A percentile compares a stretch with the other conserved stretches of the same genome.
Conservation (phyloP, 2,888 invertebrate genomes). For the Erebia ligea region DNA sequence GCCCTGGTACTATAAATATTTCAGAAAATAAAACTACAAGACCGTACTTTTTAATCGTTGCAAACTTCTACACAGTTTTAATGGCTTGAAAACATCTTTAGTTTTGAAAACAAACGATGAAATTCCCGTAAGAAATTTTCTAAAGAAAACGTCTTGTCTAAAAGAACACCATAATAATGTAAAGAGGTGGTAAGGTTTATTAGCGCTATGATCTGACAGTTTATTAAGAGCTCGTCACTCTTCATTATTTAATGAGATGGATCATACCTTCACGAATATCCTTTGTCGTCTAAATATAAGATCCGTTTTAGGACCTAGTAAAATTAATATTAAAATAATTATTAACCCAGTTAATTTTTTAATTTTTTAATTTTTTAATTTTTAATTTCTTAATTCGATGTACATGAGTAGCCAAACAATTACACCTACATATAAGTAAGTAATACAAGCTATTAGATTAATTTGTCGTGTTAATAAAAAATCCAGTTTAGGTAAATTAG, state of each 20-base stretch:
- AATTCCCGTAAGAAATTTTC: slow-evolving; percentile 16
- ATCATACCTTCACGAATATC: slow-evolving; percentile 10
- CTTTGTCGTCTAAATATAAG: slow-evolving; percentile 16
- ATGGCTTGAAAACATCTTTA: slow-evolving; percentile 32
- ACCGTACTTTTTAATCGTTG: slow-evolving; percentile 25
- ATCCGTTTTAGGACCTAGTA: background rate
- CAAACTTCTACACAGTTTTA: slow-evolving; percentile 27
- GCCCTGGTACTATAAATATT: slow-evolving; percentile 1
- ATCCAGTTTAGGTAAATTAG: too few relatives aligned
- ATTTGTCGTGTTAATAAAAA: too few relatives aligned
- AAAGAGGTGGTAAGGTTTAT: slow-evolving; percentile 24
- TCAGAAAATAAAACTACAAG: slow-evolving; percentile 25
- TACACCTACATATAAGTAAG: too few relatives aligned
- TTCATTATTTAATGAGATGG: slow-evolving; percentile 20
- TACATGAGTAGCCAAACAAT: too few relatives aligned
- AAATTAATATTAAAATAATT: background rate
- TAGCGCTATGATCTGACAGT: slow-evolving; percentile 23
- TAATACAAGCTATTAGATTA: too few relatives aligned
- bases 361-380: too few relatives aligned
- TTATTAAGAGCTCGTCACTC: slow-evolving; percentile 26
- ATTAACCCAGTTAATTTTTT: too few relatives aligned
- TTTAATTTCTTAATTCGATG: too few relatives aligned
- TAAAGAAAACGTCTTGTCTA: background rate
- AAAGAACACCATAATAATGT: slow-evolving; percentile 19
- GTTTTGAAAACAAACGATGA: slow-evolving; percentile 26